These are phyloP conservation scores for Ciconia boyciana DNA, from an alignment of 2,113 vertebrate genomes.

Conservation along the genomic window DNA sequence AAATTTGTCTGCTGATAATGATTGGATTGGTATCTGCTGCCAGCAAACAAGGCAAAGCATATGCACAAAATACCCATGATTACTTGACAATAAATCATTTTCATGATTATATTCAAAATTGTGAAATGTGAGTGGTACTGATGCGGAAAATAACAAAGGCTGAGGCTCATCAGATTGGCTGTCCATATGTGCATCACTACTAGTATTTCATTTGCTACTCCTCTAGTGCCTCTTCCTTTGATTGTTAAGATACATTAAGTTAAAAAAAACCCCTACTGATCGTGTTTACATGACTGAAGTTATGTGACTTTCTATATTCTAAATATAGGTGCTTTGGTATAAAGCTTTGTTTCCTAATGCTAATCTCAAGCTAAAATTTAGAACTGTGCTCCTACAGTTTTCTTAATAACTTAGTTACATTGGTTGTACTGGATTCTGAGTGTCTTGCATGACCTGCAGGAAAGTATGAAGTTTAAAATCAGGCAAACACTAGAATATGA, in stretches of 20 bases:
- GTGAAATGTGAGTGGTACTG: slow-evolving; percentile 56
- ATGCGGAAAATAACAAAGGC: slow-evolving; percentile 63
- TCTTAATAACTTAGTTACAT: not conserved
- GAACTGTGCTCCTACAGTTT: not conserved
- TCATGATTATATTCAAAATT: slow-evolving; percentile 68
- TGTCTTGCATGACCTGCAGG: not conserved
- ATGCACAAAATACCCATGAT: slow-evolving; percentile 57
- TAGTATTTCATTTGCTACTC: not conserved
- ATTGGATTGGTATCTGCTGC: slow-evolving; percentile 44
- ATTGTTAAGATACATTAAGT: not conserved
- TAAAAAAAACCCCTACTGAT: not conserved
- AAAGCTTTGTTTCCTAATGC: not conserved
- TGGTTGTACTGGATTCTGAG: not conserved
- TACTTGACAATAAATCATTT: slow-evolving; percentile 69
- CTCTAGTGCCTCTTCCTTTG: not conserved
- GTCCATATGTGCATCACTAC: slow-evolving; percentile 29
- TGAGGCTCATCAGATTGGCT: slow-evolving; percentile 25
- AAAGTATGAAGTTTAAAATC: not conserved
- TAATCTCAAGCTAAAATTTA: not conserved
- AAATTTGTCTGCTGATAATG: slow-evolving; percentile 45
- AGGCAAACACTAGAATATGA: not conserved
- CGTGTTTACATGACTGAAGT: not conserved
- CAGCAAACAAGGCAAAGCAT: slow-evolving; percentile 71
- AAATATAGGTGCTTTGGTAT: not conserved
- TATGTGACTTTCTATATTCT: not conserved